Evolutionary conservation across 2,113 vertebrate species (phyloP).

Genomic region (Myotis lucifugus): DNA sequence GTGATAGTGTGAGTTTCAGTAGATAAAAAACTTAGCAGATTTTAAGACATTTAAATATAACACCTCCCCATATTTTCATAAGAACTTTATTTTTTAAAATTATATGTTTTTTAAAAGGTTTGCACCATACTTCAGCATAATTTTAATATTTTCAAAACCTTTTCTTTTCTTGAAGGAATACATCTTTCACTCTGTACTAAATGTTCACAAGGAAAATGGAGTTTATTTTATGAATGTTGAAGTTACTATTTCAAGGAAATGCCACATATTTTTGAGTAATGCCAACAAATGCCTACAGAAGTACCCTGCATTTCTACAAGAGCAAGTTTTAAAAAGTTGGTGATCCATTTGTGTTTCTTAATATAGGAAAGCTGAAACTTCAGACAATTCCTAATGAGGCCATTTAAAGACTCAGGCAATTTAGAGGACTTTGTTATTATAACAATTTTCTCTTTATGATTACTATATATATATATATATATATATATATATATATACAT

Average conservation of each 20-base stretch:
- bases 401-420: not conserved
- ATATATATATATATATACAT: too few species aligned
- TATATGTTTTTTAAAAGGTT: not conserved
- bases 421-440: not conserved
- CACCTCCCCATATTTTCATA: not conserved
- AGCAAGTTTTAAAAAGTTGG: not conserved
- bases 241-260: conserved; percentile 3
- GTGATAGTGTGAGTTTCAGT: not conserved
- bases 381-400: not conserved
- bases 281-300: not conserved
- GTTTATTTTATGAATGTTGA: not conserved
- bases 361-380: not conserved
- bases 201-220: not conserved
- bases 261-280: not conserved
- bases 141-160: not conserved
- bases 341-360: not conserved
- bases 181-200: not conserved
- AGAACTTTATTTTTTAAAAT: not conserved
- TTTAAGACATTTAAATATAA: not conserved
- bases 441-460: not conserved
- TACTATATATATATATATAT: too few species aligned
- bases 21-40: not conserved
- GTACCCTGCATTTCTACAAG: not conserved
- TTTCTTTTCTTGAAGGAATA: not conserved
- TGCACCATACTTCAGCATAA: not conserved